Percentiles rank a stretch among this genome's conserved stretches.
phyloP scores from a whole-genome alignment of 2,888 invertebrate species.

The Cantharis flavilabris region DNA sequence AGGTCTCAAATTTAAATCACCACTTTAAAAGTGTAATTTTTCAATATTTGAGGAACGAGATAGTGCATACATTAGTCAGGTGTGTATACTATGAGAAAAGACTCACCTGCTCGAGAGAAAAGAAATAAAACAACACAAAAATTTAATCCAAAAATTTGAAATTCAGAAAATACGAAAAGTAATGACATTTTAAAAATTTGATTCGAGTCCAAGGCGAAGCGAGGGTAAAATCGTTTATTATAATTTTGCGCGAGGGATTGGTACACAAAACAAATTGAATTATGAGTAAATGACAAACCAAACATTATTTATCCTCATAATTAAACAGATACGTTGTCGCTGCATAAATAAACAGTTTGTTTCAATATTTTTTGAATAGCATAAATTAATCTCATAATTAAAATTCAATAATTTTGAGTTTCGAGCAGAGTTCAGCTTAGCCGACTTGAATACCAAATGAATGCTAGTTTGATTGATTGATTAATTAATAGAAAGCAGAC shows the following conservation, averaged over 20 bases:
- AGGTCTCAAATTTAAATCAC: neutral
- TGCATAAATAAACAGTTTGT: neutral
- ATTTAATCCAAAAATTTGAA: neutral
- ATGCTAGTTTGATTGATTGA: too few species aligned
- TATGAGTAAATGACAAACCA: neutral
- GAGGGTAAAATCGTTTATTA: neutral
- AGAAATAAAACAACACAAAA: neutral
- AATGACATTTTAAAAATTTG: neutral
- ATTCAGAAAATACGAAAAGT: neutral
- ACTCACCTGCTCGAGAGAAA: neutral
- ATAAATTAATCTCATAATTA: neutral
- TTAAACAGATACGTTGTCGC: neutral
- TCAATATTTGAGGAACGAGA: neutral
- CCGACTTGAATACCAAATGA: too few species aligned
- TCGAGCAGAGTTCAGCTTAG: neutral
- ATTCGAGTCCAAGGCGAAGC: neutral
- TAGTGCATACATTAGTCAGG: neutral
- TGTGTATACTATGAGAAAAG: neutral
- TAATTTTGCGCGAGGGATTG: neutral
- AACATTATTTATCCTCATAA: neutral
- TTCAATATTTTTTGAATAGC: neutral
- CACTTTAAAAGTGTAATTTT: neutral
- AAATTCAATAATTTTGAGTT: neutral
- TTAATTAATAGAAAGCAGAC: too few species aligned
- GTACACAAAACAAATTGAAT: conserved; percentile 12